A percentile compares a stretch with the other conserved stretches of the same genome.
Evolutionary conservation across 2,888 invertebrate species (phyloP).

Genomic region (Rhagophthalmus giganteus): DNA sequence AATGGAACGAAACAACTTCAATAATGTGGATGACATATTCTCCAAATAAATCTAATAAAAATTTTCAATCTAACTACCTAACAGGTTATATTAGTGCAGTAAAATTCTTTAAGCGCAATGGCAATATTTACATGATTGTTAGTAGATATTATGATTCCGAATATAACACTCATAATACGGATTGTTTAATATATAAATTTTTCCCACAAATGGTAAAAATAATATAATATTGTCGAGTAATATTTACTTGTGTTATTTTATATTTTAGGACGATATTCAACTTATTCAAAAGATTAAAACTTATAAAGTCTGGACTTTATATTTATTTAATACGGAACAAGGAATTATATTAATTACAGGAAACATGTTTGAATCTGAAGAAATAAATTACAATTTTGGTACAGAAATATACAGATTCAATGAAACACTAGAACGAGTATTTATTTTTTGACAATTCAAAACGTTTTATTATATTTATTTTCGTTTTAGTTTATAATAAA

Average conservation of each 20-base stretch:
- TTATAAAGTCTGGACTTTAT: constrained; percentile 41
- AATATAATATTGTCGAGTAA: too few relatives aligned
- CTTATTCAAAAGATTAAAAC: constrained; percentile 46
- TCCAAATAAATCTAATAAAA: constrained; percentile 31
- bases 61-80: constrained; percentile 26
- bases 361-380: constrained; percentile 32
- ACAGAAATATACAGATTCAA: constrained; percentile 45
- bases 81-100: constrained; percentile 49
- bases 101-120: constrained; percentile 46
- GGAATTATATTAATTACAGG: constrained; percentile 48
- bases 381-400: constrained; percentile 21
- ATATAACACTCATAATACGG: constrained; percentile 41
- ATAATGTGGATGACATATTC: constrained; percentile 41
- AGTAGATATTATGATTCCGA: constrained; percentile 46
- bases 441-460: neutral
- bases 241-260: too few relatives aligned
- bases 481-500: constrained; percentile 47
- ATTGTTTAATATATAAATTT: constrained; percentile 44
- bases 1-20: constrained; percentile 41
- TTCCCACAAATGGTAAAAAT: constrained; percentile 42
- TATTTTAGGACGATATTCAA: constrained; percentile 39
- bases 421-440: constrained; percentile 39
- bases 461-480: too few relatives aligned
- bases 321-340: constrained; percentile 47
- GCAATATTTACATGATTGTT: constrained; percentile 44